Base-by-base conservation (phyloP, 2,113 vertebrate genomes). In the Megaceryle torquata region DNA sequence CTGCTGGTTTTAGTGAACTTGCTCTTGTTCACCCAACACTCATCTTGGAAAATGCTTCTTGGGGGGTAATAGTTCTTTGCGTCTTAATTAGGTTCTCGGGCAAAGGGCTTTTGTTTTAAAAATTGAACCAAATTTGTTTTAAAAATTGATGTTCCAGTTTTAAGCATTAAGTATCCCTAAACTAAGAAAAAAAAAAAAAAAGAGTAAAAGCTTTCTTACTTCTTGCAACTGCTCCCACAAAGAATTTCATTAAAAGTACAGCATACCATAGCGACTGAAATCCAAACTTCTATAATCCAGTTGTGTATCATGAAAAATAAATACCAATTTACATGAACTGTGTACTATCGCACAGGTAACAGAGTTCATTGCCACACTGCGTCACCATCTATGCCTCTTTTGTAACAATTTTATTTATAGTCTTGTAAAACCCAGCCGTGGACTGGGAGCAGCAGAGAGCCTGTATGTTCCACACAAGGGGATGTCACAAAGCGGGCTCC, bases 391-490 rank as follows among this genome's bases (percentile, higher is more conserved):
- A 5, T 75, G 22, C 31, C 19, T 74, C 29, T 29, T 85, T 39
- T 71, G 48, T 41, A 72, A 7, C 8, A 35, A 24, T 68, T 54
- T 89, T 11, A 54, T 89, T 74, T 67, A 71, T 17, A 31, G 31
- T 41, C 68, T 67, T 71, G 8, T 76, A 44, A 65, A 82, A 59
- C 21, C 8, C 31, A 25, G 9, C 17, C 4, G 0, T 2, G 2
- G 15, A 24, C 31, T 13, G 16, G 50, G n/a, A 89, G 33, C 14
- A 17, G 17, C 17, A 5, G 26, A 29, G n/a, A 69, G 10, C 41
- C 19, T 35, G 1, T 33, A 5, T 19, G 29, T 26, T 50, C 15
- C 20, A 12, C 3, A 2, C 0, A 0, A 51, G 5, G 2, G 20
- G 22, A 80, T 39, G n/a, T 74, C 10, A 15, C 26, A 51, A 61